Conservation (phyloP, 2,888 invertebrate genomes). For the Alentia gelatinosa region DNA sequence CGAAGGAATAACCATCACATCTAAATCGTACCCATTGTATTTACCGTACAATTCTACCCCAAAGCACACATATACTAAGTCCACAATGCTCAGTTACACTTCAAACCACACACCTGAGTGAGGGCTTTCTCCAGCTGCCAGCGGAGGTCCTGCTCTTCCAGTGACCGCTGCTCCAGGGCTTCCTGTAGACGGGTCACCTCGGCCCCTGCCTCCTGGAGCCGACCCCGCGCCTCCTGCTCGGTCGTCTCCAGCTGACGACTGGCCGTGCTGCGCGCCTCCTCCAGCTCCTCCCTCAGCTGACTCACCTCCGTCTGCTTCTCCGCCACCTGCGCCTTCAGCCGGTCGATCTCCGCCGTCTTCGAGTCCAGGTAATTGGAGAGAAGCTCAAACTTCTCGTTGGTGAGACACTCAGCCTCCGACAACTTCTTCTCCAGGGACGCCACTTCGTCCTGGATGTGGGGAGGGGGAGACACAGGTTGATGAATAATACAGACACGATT, state of each 20-base stretch:
- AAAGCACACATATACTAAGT: too few species aligned
- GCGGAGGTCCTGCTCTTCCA: conserved; percentile 34
- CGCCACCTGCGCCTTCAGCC: neutral
- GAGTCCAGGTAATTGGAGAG: conserved; percentile 38
- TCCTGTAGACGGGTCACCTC: neutral
- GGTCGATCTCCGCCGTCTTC: conserved; percentile 4
- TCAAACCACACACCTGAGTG: neutral
- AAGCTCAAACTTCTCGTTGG: conserved; percentile 40
- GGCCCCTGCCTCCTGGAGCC: neutral
- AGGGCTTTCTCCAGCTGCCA: conserved; percentile 40
- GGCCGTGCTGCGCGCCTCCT: neutral
- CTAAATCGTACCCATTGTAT: too few species aligned
- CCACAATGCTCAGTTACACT: too few species aligned
- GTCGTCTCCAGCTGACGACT: neutral
- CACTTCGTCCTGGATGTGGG: conserved; percentile 26
- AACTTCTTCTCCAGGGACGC: conserved; percentile 41
- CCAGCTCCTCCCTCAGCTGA: neutral
- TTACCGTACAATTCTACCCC: too few species aligned
- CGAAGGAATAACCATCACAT: too few species aligned
- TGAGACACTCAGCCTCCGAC: conserved; percentile 17
- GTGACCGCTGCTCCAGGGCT: conserved; percentile 23
- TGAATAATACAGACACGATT: too few species aligned
- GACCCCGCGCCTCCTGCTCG: neutral
- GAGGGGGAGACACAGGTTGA: neutral
- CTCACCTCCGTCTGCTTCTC: neutral